phyloP scores from a whole-genome alignment of 2,113 vertebrate species.

The Helogale parvula region DNA sequence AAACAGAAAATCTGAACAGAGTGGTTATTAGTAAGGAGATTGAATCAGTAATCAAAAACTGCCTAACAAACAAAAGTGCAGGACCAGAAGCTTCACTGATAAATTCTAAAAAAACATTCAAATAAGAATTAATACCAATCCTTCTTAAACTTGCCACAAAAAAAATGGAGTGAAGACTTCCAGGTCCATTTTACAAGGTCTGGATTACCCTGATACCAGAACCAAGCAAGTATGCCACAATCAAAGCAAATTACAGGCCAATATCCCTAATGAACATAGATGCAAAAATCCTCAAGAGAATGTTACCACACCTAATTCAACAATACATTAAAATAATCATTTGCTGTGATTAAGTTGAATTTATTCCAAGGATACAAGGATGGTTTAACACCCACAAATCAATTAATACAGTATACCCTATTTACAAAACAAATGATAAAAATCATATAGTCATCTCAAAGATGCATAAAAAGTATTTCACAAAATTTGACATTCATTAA shows the following conservation, averaged over 20 bases:
- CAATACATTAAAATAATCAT: background rate
- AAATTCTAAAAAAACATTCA: background rate
- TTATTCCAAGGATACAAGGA: background rate
- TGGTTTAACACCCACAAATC: background rate
- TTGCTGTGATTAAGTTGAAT: background rate
- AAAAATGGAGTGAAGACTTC: background rate
- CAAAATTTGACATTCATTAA: background rate
- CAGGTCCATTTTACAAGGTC: background rate
- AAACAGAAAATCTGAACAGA: background rate
- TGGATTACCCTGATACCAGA: background rate
- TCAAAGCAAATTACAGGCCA: background rate
- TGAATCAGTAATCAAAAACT: background rate
- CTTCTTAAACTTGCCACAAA: background rate
- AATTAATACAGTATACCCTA: background rate
- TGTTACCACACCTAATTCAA: background rate
- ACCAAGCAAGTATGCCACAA: background rate
- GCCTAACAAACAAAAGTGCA: background rate
- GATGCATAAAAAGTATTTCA: background rate
- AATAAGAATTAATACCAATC: background rate
- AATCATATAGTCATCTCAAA: background rate
- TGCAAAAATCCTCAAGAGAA: background rate
- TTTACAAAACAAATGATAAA: background rate
- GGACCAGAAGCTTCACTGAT: background rate
- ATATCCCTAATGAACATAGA: background rate
- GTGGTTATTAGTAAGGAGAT: background rate